Evolutionary conservation across 2,888 invertebrate genomes (phyloP).

Genomic region (Meta bourneti): DNA sequence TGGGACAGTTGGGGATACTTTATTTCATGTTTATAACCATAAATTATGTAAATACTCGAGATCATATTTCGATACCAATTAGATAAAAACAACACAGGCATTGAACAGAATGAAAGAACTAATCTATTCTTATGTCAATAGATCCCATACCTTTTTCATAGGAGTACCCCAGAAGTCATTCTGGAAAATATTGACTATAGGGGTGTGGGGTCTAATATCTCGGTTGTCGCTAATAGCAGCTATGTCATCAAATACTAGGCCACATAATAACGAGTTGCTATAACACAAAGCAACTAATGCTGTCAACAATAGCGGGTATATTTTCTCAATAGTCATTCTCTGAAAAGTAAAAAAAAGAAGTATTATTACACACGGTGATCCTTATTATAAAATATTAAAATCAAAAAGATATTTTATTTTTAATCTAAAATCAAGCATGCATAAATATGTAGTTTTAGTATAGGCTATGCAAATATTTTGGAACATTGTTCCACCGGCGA

Average conservation of each 20-base stretch:
- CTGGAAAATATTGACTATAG: constrained; percentile 93
- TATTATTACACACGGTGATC: background rate
- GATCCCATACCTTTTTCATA: constrained; percentile 85
- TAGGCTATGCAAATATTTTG: too few species aligned
- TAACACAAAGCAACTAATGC: constrained; percentile 82
- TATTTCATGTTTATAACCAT: too few species aligned
- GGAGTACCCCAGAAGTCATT: constrained; percentile 99
- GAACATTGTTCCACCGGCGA: too few species aligned
- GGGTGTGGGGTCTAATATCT: constrained; percentile 94
- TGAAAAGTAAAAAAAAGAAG: constrained; percentile 19
- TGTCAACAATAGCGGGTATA: constrained; percentile 68
- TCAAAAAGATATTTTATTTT: too few species aligned
- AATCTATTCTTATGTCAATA: background rate
- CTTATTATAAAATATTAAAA: too few species aligned
- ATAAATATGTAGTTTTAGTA: too few species aligned
- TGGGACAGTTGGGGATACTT: too few species aligned
- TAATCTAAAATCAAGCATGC: too few species aligned
- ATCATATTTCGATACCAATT: background rate
- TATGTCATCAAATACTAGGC: constrained; percentile 98
- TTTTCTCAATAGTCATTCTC: constrained; percentile 50
- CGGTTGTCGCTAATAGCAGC: constrained; percentile 98
- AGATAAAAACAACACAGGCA: background rate
- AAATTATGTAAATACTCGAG: too few species aligned
- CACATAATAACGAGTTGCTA: constrained; percentile 94
- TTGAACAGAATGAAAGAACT: background rate